Percentiles rank a stretch among this genome's conserved stretches.
Conservation (phyloP, 2,113 vertebrate species). For the Atherinomorus stipes region DNA sequence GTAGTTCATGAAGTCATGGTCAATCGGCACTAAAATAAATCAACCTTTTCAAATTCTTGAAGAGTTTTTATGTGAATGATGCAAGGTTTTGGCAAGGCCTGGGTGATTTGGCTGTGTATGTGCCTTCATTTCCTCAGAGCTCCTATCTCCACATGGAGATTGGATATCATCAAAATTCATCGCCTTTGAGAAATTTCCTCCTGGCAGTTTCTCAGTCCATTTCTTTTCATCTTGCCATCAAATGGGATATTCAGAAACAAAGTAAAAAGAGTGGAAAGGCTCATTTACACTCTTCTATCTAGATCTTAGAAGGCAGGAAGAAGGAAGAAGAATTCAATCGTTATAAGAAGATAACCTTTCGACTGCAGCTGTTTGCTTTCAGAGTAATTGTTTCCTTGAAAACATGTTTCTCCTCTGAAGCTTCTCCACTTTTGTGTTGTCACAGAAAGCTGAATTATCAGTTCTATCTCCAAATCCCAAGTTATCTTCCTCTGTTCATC, state of each 20-base stretch:
- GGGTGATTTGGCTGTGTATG: slow-evolving; percentile 16
- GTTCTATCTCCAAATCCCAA: slow-evolving; percentile 3
- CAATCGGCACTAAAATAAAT: slow-evolving; percentile 3
- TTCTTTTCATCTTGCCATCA: slow-evolving; percentile 63
- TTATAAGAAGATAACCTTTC: slow-evolving; percentile 61
- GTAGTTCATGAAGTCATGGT: neutral
- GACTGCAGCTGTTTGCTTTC: slow-evolving; percentile 37
- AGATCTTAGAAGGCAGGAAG: slow-evolving; percentile 32
- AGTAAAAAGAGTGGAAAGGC: slow-evolving; percentile 22
- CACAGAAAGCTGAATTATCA: slow-evolving; percentile 17
- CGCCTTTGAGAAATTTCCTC: slow-evolving; percentile 56
- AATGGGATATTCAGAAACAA: slow-evolving; percentile 36
- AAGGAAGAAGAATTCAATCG: slow-evolving; percentile 47
- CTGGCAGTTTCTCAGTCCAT: slow-evolving; percentile 46
- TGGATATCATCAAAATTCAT: slow-evolving; percentile 64
- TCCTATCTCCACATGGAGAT: slow-evolving; percentile 55
- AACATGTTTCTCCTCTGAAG: slow-evolving; percentile 35
- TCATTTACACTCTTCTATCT: slow-evolving; percentile 37
- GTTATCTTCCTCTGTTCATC: slow-evolving; percentile 22
- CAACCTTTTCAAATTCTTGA: slow-evolving; percentile 9
- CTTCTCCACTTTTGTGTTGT: slow-evolving; percentile 29
- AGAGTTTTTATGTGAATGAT: slow-evolving; percentile 44
- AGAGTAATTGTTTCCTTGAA: slow-evolving; percentile 59
- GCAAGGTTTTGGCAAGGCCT: slow-evolving; percentile 29
- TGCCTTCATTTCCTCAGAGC: slow-evolving; percentile 50